Evolutionary conservation across 2,888 invertebrate species (phyloP), one percentile per base, ranked within the genome.

Genomic region (Cephonodes hylas): DNA sequence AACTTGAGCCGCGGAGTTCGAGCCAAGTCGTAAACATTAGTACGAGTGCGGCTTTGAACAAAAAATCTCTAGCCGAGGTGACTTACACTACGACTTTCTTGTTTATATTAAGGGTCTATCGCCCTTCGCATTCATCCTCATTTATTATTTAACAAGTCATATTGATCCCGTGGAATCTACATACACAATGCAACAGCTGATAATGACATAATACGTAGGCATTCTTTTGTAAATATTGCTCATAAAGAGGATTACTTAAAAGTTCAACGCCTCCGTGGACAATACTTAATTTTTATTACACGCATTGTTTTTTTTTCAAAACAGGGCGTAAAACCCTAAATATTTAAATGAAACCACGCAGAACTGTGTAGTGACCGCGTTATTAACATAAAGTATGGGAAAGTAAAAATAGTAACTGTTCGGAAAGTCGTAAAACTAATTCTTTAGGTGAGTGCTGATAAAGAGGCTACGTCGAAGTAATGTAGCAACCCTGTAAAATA

Each of bases 401-500:
- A 46, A 61, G 62, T 70, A 70, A 53, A 69, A 77, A 68, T 68
- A 72, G 63, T 67, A 61, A 59, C 63, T 59, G 68, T 70, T 70
- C 23, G 63, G 62, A 61, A 69, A 71, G 67, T 73, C 70, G 63
- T 74, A 68, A 74, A 76, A 74, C 65, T 75, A 71, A 70, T 74
- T 71, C 67, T 71, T 66, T 67, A 68, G 63, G 61, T 63, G 59
- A 64, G 66, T 66, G 64, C 61, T 63, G 64, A 61, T 56, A 63
- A 63, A 63, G 31, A 60, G 44, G 59, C 73, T 72, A 70, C 79
- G 72, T 79, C 76, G 76, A 66, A 74, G 74, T 58, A 69, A 63
- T 63, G 67, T 65, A 73, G 66, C 78, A 77, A 63, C 77, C 81
- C 79, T 76, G 70, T 65, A 64, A 71, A 74, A 73, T 77, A 79